Evolutionary conservation across 2,888 invertebrate genomes (phyloP), one percentile per base, ranked within the genome.

Genomic region (Matsumyia berberina): DNA sequence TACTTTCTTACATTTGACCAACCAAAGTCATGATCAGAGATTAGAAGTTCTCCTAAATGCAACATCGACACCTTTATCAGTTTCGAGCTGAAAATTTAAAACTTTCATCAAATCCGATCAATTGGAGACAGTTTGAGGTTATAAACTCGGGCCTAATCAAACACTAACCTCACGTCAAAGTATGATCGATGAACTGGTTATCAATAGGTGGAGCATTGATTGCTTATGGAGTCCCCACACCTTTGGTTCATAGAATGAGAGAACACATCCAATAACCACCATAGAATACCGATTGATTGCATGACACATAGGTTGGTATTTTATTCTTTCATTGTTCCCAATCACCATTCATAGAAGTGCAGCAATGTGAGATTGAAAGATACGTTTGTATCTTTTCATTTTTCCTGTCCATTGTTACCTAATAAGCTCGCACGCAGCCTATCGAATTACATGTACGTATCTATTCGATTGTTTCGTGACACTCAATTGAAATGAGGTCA

Each of bases 401-500:
- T 49, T 35, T n/a, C 6, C 1, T 9, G 8, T 29, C 29, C 53
- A 39, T 55, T n/a, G 19, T 80, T 73, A 60, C 57, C 58, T 66
- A 72, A 67, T 66, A 64, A 73, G 17, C 55, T 55, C 33, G 9
- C 29, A 42, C 58, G 46, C 57, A 46, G 42, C 0, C 19, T 53
- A 35, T 67, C 31, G 33, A 53, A 39, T 67, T 53, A 55, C 69
- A 17, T 69, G 31, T 33, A 42, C 49, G n/a, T 24, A 4, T 24
- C 24, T 24, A 24, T 19, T 67, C 55, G 78, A 78, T 78, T 73
- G 60, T 42, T 72, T 83, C 72, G 64, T 76, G 73, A 51, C n/a
- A 53, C 37, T n/a, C 35, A 49, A 42, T 11, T 9, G 55, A 44
- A 82, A 82, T 83, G 83, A 83, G 83, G 79, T 83, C 83, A 83